Base-by-base conservation (phyloP, 2,888 invertebrate genomes). In the Xylocampa areola region DNA sequence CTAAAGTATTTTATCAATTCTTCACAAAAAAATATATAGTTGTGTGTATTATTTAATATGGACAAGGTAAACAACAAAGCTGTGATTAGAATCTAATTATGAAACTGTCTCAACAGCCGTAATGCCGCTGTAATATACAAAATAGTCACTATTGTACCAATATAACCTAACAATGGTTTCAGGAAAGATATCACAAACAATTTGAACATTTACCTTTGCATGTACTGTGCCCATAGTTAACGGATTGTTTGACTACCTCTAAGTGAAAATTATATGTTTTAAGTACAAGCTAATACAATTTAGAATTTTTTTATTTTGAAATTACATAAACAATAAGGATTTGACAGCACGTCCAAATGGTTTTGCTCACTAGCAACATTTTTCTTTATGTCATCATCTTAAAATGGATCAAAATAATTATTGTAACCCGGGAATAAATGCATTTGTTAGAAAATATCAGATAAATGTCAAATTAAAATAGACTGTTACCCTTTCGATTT, bases 151-250 rank as follows among this genome's bases (percentile, higher is more conserved):
- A 19, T 10, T 14, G n/a, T 0, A 3, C 13, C n/a, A 61, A n/a
- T 37, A 37, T 77, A 73, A 68, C 69, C 73, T 71, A 13, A 45
- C 33, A 41, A 47, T 43, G 47, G 19, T 17, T 33, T 63, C 17
- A 13, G 6, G 4, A n/a, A 17, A 19, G 14, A 29, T 48, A n/a
- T 14, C 13, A 25, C 8, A 30, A 19, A 14, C 5, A 17, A 29
- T 25, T 48, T 13, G 0, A 36, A 5, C 4, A 39, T 36, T 75
- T 85, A 92, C 92, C 90, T 92, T 92, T 2, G 91, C 91, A 63
- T 92, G 87, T 49, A 91, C 92, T 50, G 89, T 89, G 27, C 91
- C 92, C 92, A 92, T 92, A 73, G 49, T 68, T 5, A 23, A 25
- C 47, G 39, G 35, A 48, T 32, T 37, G 36, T 48, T 35, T 40